Evolutionary conservation across 2,113 vertebrate species (phyloP), one percentile per base, ranked within the genome.

Genomic region (Rhodinocichla rosea): DNA sequence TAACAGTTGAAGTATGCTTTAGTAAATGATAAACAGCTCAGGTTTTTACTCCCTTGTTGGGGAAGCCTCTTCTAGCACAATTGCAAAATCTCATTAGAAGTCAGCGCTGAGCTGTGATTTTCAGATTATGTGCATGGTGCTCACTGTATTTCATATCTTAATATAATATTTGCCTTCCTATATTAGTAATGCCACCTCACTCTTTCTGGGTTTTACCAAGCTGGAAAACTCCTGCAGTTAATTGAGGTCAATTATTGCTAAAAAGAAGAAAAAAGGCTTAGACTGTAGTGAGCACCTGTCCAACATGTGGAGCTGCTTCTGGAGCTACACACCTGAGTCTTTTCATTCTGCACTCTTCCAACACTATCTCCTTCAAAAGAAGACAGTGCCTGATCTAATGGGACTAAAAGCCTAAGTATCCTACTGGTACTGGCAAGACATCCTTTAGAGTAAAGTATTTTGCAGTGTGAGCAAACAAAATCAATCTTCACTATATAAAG

Each of bases 41-140:
- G 52, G 76, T 78, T 86, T 96, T 91, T 93, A 75, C 69, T 87
- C 64, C 35, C 56, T 92, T 71, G 52, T 82, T 88, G 79, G 50
- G 75, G 77, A 96, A 97, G 45, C 32, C 8, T 83, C 35, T 86
- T 83, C 71, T 90, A 77, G 71, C 65, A 76, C 56, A 77, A 62
- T 27, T 92, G 94, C 42, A 94, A 93, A 96, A 88, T 56, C 71
- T 92, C 69, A 60, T 94, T 90, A 92, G 68, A 53, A 97, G 83
- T 83, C 79, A 84, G 35, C 52, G 71, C 27, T 17, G 40, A 69
- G 56, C 77, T 91, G 30, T 69, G 37, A 87, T 85, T 94, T 93
- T 78, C 39, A 86, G 33, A 59, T 79, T 81, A 37, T 42, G 44
- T 83, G 59, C 57, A 30, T 23, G 49, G 24, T 53, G 28, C 79